phyloP scores from a whole-genome alignment of 2,888 invertebrate genomes.

The Zaprionus obscuricornis region DNA sequence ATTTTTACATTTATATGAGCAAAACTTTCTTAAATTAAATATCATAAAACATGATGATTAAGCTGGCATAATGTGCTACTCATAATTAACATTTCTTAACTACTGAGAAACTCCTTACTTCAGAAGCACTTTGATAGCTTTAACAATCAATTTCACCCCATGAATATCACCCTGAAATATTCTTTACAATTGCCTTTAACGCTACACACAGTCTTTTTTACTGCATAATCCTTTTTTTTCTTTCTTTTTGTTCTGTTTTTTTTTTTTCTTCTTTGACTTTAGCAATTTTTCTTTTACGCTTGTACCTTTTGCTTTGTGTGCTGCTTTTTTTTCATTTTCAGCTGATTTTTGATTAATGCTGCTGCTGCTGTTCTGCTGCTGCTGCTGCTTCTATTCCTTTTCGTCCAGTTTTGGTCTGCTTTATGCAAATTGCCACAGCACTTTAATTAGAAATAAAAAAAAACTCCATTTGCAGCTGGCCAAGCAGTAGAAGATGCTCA shows the following conservation, averaged over 20 bases:
- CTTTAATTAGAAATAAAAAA: constrained; percentile 69
- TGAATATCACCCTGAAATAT: too few species aligned
- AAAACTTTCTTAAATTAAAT: background rate
- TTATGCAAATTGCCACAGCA: constrained; percentile 68
- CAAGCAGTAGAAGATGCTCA: background rate
- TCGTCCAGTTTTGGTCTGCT: constrained; percentile 17
- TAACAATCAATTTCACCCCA: constrained; percentile 34
- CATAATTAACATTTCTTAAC: too few species aligned
- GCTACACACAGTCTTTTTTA: constrained; percentile 27
- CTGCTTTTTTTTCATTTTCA: constrained; percentile 66
- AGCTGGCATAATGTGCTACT: too few species aligned
- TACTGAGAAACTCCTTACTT: too few species aligned
- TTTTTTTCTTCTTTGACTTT: constrained; percentile 19
- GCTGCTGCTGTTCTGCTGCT: constrained; percentile 46
- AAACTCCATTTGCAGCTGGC: constrained; percentile 1
- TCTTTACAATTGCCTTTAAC: background rate
- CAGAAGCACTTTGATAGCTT: constrained; percentile 20
- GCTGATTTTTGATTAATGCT: constrained; percentile 78
- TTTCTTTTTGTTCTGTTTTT: constrained; percentile 42
- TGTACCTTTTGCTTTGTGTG: constrained; percentile 37
- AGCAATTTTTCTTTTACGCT: constrained; percentile 16
- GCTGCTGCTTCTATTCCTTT: background rate
- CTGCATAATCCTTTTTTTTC: constrained; percentile 30
- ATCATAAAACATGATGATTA: too few species aligned
- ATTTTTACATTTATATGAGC: too few species aligned